Evolutionary conservation across 2,113 vertebrate genomes (phyloP), one percentile per base, ranked within the genome.

Genomic region (Alligator mississippiensis): DNA sequence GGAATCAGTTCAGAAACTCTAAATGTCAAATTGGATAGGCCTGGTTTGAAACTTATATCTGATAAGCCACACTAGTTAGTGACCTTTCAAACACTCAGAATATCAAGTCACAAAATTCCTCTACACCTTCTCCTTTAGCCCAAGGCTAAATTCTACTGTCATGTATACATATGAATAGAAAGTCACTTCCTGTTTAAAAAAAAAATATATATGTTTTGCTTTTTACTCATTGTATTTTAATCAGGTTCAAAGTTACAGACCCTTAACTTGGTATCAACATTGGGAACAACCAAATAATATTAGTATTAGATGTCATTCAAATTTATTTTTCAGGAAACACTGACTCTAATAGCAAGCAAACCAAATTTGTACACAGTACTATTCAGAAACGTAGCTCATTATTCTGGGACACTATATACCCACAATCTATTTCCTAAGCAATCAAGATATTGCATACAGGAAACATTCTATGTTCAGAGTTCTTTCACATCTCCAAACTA

Each of bases 31-130:
- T 34, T 22, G 15, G 70, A 70, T 89, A 85, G 61, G 91, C 5
- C 2, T 1, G 91, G 7, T 82, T 38, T 77, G 57, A 96, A 94
- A 85, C 47, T 77, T 74, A 12, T 85, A 90, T 16, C 87, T 93
- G 72, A 85, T 57, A 76, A 93, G 66, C 38, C 61, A 25, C 8
- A 74, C 12, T 38, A 47, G 47, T 47, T 47, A 91, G 55, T 94
- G 95, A 97, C 90, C 94, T 95, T 89, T 87, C 75, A 89, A 85
- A 76, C 59, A 89, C 70, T 91, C 63, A 74, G 63, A 90, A 75
- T 93, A 95, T 18, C 82, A 92, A 66, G 81, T 77, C 2, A 4
- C 30, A 79, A 58, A 79, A 62, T 80, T 47, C 15, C 22, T 80
- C 77, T 61, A 11, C 60, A 38, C 24, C 24, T 47, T 8, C 47